Conservation (phyloP, 1,140 invertebrate genomes). For the Schlechtendalia chinensis region DNA sequence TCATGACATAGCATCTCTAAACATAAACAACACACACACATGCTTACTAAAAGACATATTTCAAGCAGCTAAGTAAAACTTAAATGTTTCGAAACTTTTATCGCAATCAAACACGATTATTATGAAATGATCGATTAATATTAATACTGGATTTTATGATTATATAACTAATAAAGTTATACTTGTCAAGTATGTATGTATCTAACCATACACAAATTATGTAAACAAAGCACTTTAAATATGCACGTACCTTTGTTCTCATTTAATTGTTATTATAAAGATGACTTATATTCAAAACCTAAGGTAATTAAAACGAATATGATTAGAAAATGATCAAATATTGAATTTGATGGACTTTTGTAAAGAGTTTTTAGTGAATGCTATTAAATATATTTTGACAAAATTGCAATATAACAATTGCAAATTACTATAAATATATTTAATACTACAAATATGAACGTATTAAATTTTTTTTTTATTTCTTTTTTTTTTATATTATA, state of each 20-base stretch:
- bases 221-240: neutral
- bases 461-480: too few relatives aligned
- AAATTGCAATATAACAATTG: too few relatives aligned
- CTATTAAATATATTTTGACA: too few relatives aligned
- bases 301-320: neutral
- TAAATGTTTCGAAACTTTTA: too few relatives aligned
- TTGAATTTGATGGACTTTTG: neutral
- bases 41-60: neutral
- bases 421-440: too few relatives aligned
- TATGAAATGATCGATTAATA: too few relatives aligned
- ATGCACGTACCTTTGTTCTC: neutral
- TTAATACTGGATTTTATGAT: neutral
- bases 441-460: too few relatives aligned
- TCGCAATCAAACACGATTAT: too few relatives aligned
- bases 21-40: neutral
- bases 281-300: constrained; percentile 7
- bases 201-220: neutral
- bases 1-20: too few relatives aligned
- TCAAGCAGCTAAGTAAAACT: too few relatives aligned
- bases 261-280: neutral
- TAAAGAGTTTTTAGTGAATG: neutral
- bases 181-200: neutral
- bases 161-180: neutral
- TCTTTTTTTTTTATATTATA: too few relatives aligned
- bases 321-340: neutral